A percentile compares a stretch with the other conserved stretches of the same genome.
Conservation (phyloP, 2,797 vertebrate genomes). For the Carduelis carduelis region DNA sequence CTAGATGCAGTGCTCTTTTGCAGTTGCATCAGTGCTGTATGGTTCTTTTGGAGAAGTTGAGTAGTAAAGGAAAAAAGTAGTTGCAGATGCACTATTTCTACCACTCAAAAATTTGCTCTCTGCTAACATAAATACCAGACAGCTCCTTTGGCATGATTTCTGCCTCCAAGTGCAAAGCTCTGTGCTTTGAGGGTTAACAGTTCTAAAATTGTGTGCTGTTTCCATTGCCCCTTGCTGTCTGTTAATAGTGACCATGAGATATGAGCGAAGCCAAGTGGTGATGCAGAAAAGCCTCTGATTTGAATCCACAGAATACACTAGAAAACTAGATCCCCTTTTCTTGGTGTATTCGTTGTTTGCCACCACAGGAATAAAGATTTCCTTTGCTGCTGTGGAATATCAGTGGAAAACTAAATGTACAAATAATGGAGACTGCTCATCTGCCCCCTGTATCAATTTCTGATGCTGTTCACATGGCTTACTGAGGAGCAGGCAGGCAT, state of each 20-base stretch:
- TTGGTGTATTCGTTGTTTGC: background rate
- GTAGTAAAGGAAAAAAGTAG: background rate
- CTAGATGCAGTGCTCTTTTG: accelerated
- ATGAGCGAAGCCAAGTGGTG: accelerated
- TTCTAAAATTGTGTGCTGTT: background rate
- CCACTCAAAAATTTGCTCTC: background rate
- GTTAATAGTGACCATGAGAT: background rate
- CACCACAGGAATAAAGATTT: background rate
- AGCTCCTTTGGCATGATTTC: background rate
- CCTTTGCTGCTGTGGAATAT: background rate
- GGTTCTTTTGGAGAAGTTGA: background rate
- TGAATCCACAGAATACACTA: background rate
- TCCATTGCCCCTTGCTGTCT: background rate
- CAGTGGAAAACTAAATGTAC: background rate
- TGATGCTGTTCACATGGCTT: background rate
- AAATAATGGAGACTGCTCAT: background rate
- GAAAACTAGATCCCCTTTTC: background rate
- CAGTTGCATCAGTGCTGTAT: background rate
- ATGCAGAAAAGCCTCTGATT: background rate
- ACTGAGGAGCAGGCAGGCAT: background rate
- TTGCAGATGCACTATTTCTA: background rate
- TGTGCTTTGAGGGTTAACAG: background rate
- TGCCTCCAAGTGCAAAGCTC: background rate
- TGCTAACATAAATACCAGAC: background rate
- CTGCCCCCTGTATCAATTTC: background rate